phyloP scores from a whole-genome alignment of 1,140 invertebrate genomes.

The Cotesia typhae region DNA sequence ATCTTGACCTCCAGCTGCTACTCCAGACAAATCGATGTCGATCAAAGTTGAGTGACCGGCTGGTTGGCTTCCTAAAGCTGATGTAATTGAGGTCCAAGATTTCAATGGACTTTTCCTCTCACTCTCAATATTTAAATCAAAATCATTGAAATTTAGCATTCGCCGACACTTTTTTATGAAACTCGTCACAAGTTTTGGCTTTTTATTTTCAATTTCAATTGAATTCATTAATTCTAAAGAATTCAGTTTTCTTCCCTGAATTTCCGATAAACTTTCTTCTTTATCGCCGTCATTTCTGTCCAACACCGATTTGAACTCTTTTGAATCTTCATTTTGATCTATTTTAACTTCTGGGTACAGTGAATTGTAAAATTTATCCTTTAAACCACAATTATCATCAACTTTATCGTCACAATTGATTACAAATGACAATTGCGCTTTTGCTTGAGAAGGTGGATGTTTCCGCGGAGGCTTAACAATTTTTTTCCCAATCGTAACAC shows the following conservation, averaged over 20 bases:
- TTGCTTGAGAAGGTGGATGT: neutral
- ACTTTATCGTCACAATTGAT: no score
- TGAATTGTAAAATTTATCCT: neutral
- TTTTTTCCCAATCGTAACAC: neutral
- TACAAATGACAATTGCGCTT: no score
- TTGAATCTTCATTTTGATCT: neutral
- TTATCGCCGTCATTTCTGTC: no score
- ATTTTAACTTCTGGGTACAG: slow-evolving; percentile 6
- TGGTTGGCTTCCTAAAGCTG: neutral
- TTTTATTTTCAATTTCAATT: neutral
- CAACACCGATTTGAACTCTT: neutral
- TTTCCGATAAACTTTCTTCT: no score
- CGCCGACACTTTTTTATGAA: no score
- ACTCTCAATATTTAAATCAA: neutral
- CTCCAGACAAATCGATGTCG: slow-evolving; percentile 3
- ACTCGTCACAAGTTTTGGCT: neutral
- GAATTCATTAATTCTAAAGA: neutral
- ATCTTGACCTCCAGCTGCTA: neutral
- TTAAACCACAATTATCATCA: neutral
- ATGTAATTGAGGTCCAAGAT: slow-evolving; percentile 7
- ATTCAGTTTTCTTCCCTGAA: neutral
- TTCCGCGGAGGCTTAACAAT: slow-evolving; percentile 1
- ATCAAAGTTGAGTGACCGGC: slow-evolving; percentile 21
- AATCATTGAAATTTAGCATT: no score
- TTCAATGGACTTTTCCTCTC: neutral